Percentiles rank a stretch among this genome's conserved stretches.
Evolutionary conservation across 2,888 invertebrate species (phyloP).

Genomic region (Lochmaea capreae): DNA sequence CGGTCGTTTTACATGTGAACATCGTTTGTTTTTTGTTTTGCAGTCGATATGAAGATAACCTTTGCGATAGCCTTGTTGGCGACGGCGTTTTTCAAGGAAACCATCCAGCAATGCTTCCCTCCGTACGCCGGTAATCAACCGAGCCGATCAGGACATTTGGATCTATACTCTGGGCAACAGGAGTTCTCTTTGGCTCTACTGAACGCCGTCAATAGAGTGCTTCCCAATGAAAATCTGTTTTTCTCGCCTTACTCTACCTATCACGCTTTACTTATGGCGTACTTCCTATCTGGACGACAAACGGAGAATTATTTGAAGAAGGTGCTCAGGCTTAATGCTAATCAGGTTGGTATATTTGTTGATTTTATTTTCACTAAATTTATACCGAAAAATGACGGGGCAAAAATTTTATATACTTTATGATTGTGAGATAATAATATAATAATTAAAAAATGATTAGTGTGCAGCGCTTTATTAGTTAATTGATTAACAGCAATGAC

Average conservation of each 20-base stretch:
- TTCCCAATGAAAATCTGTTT: slow-evolving; percentile 81
- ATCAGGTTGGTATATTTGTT: slow-evolving; percentile 64
- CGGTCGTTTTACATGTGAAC: slow-evolving; percentile 30
- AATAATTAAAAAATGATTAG: no score
- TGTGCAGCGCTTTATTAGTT: no score
- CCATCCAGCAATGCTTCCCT: slow-evolving; percentile 67
- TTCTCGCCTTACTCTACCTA: slow-evolving; percentile 91
- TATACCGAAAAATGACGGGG: not conserved
- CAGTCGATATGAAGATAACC: slow-evolving; percentile 64
- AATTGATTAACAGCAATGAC: no score
- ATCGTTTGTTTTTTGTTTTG: slow-evolving; percentile 37
- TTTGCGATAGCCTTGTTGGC: slow-evolving; percentile 56
- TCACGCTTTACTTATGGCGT: slow-evolving; percentile 81
- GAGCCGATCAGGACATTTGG: slow-evolving; percentile 53
- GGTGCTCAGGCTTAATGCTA: slow-evolving; percentile 72
- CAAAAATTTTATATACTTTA: no score
- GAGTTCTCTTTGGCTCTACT: slow-evolving; percentile 79
- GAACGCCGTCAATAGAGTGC: slow-evolving; percentile 73
- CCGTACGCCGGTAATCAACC: slow-evolving; percentile 62
- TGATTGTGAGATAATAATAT: no score
- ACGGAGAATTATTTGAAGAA: slow-evolving; percentile 76
- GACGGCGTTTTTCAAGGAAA: slow-evolving; percentile 40
- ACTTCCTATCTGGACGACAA: slow-evolving; percentile 78
- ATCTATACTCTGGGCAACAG: slow-evolving; percentile 72
- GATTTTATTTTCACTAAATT: not conserved